Evolutionary conservation across 2,888 invertebrate species (phyloP), one percentile per base, ranked within the genome.

Genomic region (Malacosoma neustria): DNA sequence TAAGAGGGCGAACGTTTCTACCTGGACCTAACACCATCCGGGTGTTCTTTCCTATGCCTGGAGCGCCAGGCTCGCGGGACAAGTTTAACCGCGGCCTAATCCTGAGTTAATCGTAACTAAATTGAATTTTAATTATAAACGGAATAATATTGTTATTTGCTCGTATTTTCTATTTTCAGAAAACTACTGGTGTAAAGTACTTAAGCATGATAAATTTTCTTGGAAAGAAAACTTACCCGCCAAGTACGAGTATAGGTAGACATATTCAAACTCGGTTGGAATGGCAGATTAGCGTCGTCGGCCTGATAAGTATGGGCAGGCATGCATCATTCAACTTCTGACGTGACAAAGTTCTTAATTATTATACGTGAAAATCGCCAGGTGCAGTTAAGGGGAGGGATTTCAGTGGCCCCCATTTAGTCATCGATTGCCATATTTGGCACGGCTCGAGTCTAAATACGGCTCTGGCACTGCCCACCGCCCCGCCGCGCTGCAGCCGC

Each of bases 371-470:
- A 81, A 85, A 84, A 84, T 79, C 74, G 74, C 72, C 80, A 79
- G 77, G 69, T 77, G 80, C 75, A 69, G 74, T 82, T 75, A 90
- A 90, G 92, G 91, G 91, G 92, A 91, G 91, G 91, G 91, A 91
- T 91, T 90, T 89, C 89, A 88, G 89, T 89, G 90, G 88, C 87
- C 92, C 92, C 89, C 92, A 90, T 91, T 91, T 90, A 92, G 90
- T 87, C 88, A 89, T 89, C 88, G 90, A 68, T 89, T 89, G 87
- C 93, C 92, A 89, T 92, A 92, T 92, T 92, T 90, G 92, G 92
- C 87, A 91, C 87, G 89, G 89, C 87, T 87, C 88, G 89, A 87
- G 89, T 90, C 92, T 92, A 92, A 92, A 92, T 92, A 92, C 90
- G 92, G 92, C 88, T 88, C 88, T 89, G 89, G 90, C 89, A 86